phyloP scores from a whole-genome alignment of 2,113 vertebrate genomes.

The Prinia subflava region DNA sequence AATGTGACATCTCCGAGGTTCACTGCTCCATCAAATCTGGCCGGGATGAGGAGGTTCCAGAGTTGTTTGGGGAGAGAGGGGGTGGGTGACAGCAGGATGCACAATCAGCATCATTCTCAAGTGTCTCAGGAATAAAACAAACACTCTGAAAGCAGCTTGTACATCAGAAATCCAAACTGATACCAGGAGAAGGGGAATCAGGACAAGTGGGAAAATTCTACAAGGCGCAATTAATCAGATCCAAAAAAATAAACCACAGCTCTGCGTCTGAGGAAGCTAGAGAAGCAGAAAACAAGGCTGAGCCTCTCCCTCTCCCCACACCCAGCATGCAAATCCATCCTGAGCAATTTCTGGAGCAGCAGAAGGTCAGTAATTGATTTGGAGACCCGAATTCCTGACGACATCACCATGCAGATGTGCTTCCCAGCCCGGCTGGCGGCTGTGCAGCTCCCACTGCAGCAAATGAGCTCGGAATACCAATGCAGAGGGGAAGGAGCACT shows the following conservation, averaged over 20 bases:
- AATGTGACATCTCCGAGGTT: not conserved
- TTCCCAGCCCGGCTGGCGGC: not conserved
- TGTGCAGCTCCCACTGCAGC: not conserved
- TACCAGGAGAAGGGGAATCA: not conserved
- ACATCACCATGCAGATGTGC: not conserved
- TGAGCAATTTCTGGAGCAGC: not conserved
- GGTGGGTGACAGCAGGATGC: not conserved
- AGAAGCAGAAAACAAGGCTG: not conserved
- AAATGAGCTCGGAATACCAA: not conserved
- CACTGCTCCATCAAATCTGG: not conserved
- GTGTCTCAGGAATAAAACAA: accelerated
- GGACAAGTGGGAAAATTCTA: not conserved
- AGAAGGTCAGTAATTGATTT: conserved; percentile 16
- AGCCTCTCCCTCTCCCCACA: not conserved
- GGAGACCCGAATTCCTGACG: not conserved
- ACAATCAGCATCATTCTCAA: not conserved
- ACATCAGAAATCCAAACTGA: not conserved
- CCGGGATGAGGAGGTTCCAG: not conserved
- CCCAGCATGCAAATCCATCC: not conserved
- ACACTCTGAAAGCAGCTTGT: not conserved
- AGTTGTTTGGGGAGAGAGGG: not conserved
- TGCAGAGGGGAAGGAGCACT: not conserved
- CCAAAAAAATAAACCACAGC: not conserved
- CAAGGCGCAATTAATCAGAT: not conserved
- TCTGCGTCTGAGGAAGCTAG: not conserved